phyloP scores from a whole-genome alignment of 2,113 vertebrate species.

The Chrysochloris asiatica region DNA sequence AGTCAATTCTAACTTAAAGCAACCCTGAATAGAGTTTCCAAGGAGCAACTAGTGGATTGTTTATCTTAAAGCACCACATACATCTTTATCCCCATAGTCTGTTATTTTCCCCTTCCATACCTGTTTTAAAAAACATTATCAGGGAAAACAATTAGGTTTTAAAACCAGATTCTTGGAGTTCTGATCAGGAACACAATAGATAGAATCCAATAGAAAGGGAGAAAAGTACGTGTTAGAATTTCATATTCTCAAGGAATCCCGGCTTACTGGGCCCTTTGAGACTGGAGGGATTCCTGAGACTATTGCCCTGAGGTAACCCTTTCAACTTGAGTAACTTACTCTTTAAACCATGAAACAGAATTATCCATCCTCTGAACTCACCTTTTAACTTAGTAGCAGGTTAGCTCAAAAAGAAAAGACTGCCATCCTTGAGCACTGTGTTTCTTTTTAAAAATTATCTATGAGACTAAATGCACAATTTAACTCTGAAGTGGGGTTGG shows the following conservation, averaged over 20 bases:
- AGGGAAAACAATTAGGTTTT: constrained; percentile 31
- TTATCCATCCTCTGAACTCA: too few species aligned
- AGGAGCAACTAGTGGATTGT: too few species aligned
- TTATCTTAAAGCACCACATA: too few species aligned
- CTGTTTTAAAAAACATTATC: constrained; percentile 3
- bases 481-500: not conserved
- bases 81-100: not conserved
- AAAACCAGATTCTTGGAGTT: constrained; percentile 37
- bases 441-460: not conserved
- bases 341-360: not conserved
- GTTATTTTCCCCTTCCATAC: not conserved
- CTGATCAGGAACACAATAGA: not conserved
- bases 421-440: not conserved
- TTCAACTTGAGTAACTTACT: too few species aligned
- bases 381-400: not conserved
- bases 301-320: not conserved
- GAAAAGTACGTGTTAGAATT: not conserved
- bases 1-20: too few species aligned
- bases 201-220: not conserved
- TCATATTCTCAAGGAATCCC: not conserved
- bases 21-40: too few species aligned
- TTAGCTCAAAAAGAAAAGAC: not conserved
- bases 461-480: not conserved
- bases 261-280: not conserved
- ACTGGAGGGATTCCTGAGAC: not conserved